These are phyloP conservation scores for Huso huso DNA, from an alignment of 2,797 vertebrate species.

Conservation along the genomic window DNA sequence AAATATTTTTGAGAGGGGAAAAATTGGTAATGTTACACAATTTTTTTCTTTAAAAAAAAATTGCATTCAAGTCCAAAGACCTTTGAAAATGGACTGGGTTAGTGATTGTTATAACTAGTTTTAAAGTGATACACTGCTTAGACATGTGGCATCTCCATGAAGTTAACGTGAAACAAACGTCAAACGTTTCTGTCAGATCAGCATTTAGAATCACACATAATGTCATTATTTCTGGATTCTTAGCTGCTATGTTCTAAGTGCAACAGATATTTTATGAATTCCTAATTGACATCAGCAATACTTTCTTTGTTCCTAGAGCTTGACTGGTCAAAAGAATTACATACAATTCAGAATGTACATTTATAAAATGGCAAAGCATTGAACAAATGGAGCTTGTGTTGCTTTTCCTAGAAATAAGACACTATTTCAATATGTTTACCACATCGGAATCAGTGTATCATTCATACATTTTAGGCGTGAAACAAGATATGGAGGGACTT, in stretches of 20 bases:
- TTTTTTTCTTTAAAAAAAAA: no score
- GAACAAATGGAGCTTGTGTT: no score
- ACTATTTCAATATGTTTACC: no score
- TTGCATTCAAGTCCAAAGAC: no score
- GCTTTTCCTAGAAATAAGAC: no score
- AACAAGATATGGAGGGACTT: no score
- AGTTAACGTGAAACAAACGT: slow-evolving; percentile 15
- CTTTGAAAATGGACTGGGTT: slow-evolving; percentile 11
- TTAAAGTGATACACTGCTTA: slow-evolving; percentile 31
- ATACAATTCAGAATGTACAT: background rate
- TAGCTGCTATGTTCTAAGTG: slow-evolving; percentile 40
- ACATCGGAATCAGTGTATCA: no score
- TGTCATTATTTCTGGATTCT: slow-evolving; percentile 47
- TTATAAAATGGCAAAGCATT: no score
- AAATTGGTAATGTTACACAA: no score
- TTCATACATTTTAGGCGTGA: no score
- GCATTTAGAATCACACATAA: slow-evolving; percentile 30
- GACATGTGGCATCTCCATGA: slow-evolving; percentile 33
- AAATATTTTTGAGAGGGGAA: no score
- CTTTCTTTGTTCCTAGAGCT: no score
- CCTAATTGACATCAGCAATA: slow-evolving; percentile 43
- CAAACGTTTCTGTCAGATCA: slow-evolving; percentile 14
- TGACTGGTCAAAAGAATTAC: slow-evolving; percentile 46
- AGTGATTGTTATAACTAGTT: slow-evolving; percentile 42
- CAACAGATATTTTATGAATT: slow-evolving; percentile 52